Evolutionary conservation across 2,797 vertebrate species (phyloP).

Genomic region (Clarias laeviceps): DNA sequence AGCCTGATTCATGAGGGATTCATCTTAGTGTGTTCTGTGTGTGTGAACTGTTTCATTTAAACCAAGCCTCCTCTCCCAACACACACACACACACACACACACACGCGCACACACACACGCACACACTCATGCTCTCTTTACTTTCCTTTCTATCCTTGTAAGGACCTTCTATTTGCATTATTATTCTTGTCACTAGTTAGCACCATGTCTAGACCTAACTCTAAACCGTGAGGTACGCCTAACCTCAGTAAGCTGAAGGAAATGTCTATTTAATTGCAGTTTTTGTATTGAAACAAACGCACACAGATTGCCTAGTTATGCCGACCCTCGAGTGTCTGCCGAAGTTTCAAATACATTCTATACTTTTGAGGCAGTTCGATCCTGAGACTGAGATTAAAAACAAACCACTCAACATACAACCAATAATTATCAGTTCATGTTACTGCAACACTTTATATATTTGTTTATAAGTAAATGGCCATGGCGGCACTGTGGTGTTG

Average conservation of each 20-base stretch:
- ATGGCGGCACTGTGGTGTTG: too few relatives aligned
- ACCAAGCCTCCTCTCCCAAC: neutral
- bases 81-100: conserved; percentile 17
- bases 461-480: neutral
- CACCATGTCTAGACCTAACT: neutral
- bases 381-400: neutral
- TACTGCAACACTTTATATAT: conserved; percentile 2
- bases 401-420: neutral
- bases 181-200: neutral
- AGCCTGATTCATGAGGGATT: conserved; percentile 38
- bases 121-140: neutral
- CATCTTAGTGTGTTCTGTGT: conserved; percentile 40
- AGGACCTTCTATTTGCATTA: neutral
- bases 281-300: too few relatives aligned
- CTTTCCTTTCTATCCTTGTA: neutral
- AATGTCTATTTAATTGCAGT: neutral
- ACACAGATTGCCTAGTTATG: neutral
- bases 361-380: neutral
- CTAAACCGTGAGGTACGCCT: neutral
- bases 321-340: neutral
- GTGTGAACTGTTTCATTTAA: conserved; percentile 22
- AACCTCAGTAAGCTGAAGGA: neutral
- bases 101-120: neutral
- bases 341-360: neutral
- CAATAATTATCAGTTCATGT: conserved; percentile 3